Conservation (phyloP, 2,797 vertebrate species). For the Decapterus maruadsi region DNA sequence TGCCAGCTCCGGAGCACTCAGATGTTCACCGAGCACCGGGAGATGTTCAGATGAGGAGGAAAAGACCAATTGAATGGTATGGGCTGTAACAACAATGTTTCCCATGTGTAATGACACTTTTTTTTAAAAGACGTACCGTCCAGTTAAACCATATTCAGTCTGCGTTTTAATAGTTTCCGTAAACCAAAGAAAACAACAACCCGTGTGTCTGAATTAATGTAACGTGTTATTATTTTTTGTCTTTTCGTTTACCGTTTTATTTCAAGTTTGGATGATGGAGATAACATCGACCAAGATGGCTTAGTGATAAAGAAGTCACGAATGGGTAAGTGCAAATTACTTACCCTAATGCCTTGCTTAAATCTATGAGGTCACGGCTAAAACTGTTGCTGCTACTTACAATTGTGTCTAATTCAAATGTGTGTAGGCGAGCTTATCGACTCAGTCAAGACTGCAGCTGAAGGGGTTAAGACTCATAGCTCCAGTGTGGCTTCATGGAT, state of each 20-base stretch:
- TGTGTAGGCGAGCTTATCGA: conserved; percentile 83
- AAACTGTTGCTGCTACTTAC: background rate
- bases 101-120: background rate
- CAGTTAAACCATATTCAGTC: background rate
- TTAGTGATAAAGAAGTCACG: conserved; percentile 81
- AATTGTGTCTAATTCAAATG: background rate
- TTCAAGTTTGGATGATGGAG: conserved; percentile 83
- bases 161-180: background rate
- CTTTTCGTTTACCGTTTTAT: background rate
- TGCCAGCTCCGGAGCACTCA: conserved; percentile 68
- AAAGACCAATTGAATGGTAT: conserved; percentile 79
- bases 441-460: conserved; percentile 83
- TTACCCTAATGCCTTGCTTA: rapidly evolving
- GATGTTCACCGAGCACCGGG: conserved; percentile 53
- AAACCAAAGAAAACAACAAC: background rate
- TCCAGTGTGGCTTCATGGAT: conserved; percentile 85
- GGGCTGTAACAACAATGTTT: conserved; percentile 12
- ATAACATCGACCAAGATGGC: conserved; percentile 72
- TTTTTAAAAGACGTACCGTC: conserved; percentile 15
- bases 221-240: conserved; percentile 1
- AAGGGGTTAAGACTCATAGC: conserved; percentile 85
- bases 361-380: background rate
- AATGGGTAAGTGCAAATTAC: conserved; percentile 79
- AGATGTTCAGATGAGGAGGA: conserved; percentile 67
- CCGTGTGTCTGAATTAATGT: rapidly evolving